Base-by-base conservation (phyloP, 2,888 invertebrate species). In the Sinhomidia bicolor region DNA sequence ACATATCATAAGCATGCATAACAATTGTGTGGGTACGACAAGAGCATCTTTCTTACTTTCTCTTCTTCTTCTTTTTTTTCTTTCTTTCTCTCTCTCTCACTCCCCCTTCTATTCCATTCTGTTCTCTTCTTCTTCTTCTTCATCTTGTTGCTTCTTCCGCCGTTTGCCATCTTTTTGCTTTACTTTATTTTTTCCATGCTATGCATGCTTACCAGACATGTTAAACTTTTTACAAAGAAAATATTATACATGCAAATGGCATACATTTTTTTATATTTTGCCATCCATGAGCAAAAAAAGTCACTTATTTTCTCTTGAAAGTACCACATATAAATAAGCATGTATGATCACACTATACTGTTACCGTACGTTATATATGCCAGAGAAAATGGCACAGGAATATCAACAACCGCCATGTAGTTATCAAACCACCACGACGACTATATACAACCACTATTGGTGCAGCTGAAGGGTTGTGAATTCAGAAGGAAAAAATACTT, bases 61-160 rank as follows among this genome's bases (percentile, higher is more conserved):
- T 20, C 62, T 62, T 51, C 41, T 32, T 23, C 36, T 7, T 36
- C 36, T 5, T 36, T 36, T 60, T 60, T 76, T 79, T 32, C 78
- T 36, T 36, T 36, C 36, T 29, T 29, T 62, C 29, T 14, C 14
- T n/a, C n/a, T n/a, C n/a, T n/a, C n/a, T n/a, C n/a, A n/a, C 32
- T 57, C 9, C 0, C 51, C 9, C 5, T 51, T n/a, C 17, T 23
- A 23, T 20, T 32, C 36, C 62, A 62, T 62, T 62, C 29, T 29
- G 47, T 71, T 65, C 47, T 65, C 44, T 68, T 65, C 65, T 62
- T 85, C 86, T 74, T 71, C 32, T 74, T 65, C 44, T 68, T 65
- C 65, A 78, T 85, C 86, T 86, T 86, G 86, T 86, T 86, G 86
- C 86, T 86, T 86, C 86, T 81, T 80, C 80, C 79, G 23, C 74